Conservation (phyloP, 2,888 invertebrate genomes). For the Trichopria drosophilae region DNA sequence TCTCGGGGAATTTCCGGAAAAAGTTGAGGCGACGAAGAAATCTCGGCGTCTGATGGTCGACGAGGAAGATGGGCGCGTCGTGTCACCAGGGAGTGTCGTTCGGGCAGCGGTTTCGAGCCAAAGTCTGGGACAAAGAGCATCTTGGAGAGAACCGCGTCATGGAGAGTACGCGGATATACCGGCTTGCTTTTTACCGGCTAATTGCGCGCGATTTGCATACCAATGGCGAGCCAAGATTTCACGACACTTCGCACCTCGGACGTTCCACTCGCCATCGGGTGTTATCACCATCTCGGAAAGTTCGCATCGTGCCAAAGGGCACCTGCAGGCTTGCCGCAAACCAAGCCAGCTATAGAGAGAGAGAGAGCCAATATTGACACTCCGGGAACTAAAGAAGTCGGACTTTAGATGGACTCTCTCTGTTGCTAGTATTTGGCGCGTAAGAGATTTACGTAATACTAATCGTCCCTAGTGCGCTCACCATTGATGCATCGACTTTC, state of each 20-base stretch:
- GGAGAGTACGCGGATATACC: constrained; percentile 7
- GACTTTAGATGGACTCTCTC: too few species aligned
- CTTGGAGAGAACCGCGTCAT: constrained; percentile 16
- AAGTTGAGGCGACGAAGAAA: constrained; percentile 4
- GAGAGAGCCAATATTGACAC: constrained; percentile 5
- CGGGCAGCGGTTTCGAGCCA: too few species aligned
- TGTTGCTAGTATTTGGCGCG: too few species aligned
- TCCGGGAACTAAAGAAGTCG: too few species aligned
- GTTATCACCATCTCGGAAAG: constrained; percentile 16
- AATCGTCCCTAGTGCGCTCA: constrained; percentile 17
- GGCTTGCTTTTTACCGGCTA: not conserved
- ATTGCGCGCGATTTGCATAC: constrained; percentile 20
- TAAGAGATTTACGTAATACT: constrained; percentile 26
- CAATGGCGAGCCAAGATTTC: constrained; percentile 23
- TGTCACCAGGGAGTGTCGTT: constrained; percentile 10
- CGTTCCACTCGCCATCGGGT: not conserved
- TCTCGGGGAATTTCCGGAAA: too few species aligned
- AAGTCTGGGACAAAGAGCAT: too few species aligned
- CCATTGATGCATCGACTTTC: constrained; percentile 31
- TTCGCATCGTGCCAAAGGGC: not conserved
- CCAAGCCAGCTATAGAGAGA: not conserved
- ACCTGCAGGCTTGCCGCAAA: not conserved
- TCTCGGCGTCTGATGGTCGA: constrained; percentile 2
- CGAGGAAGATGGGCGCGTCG: not conserved
- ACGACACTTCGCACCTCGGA: constrained; percentile 28